These are phyloP conservation scores for Morinoia aosen DNA, from an alignment of 2,888 invertebrate species.

Conservation along the genomic window DNA sequence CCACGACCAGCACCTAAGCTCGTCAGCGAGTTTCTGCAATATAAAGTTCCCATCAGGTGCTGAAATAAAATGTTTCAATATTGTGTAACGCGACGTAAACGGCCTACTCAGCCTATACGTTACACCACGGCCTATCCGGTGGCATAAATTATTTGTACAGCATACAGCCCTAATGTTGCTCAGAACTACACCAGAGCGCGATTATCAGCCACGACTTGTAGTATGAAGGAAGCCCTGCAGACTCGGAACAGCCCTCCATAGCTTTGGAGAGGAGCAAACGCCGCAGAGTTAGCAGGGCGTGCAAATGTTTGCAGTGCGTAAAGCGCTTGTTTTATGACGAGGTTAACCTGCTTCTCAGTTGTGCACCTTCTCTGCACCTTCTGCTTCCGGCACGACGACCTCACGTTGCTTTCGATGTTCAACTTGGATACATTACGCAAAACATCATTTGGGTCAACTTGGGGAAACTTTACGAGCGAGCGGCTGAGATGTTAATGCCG, in stretches of 20 bases:
- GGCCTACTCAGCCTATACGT: neutral
- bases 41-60: neutral
- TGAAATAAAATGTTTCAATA: neutral
- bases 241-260: neutral
- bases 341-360: neutral
- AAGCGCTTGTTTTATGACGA: neutral
- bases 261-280: neutral
- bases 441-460: no score
- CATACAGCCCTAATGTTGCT: neutral
- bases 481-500: no score
- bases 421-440: neutral
- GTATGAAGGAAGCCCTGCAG: neutral
- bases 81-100: neutral
- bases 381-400: neutral
- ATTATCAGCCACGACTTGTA: neutral
- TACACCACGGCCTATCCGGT: neutral
- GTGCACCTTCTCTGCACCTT: neutral
- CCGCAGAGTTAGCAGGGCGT: neutral
- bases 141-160: neutral
- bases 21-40: neutral
- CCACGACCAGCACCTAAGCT: neutral
- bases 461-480: no score
- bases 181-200: neutral
- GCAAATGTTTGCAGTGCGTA: neutral
- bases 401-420: neutral